Base-by-base conservation (phyloP, 2,888 invertebrate genomes). In the Dichetophora obliterata region DNA sequence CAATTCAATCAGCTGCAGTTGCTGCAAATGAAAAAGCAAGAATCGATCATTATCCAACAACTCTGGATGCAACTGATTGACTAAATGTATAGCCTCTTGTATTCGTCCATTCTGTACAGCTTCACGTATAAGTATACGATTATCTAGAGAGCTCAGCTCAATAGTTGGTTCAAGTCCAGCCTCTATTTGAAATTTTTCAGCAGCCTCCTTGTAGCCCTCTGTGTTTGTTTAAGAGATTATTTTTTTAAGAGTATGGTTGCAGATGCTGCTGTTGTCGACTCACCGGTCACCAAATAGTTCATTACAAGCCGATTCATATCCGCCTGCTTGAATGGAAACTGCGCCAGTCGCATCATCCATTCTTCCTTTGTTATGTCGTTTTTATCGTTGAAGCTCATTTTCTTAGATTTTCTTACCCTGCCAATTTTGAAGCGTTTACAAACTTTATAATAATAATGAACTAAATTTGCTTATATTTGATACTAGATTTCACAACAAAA, bases 251-350 rank as follows among this genome's bases (percentile, higher is more conserved):
- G 31, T 34, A n/a, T 5, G n/a, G 31, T 11, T 14, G 3, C 16
- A 52, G 22, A 6, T 19, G 24, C 2, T 24, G 19, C 14, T 34
- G 9, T 31, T 19, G 4, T 74, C 34, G 24, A 65, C 80, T 78
- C 90, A 97, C 97, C 98, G 90, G 97, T 98, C 61, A 98, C 97
- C 85, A 99, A 92, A 90, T 99, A 99, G 90, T 99, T 98, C 98
- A 99, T 98, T 82, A 99, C 97, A 81, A 99, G 91, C 89, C 96
- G 95, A 90, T 99, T 98, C 96, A 99, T 98, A 84, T 97, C 96
- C 59, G 95, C 93, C 83, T 97, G 92, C 75, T 96, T 96, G 83
- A 97, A 94, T 84, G 96, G 95, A 82, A 94, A 90, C 79, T 88
- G 87, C 77, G 88, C 88, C 75, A 89, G 81, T 75, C 89, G 87